Evolutionary conservation across 2,888 invertebrate species (phyloP), one percentile per base, ranked within the genome.

Genomic region (Amblyjoppa fuscipennis): DNA sequence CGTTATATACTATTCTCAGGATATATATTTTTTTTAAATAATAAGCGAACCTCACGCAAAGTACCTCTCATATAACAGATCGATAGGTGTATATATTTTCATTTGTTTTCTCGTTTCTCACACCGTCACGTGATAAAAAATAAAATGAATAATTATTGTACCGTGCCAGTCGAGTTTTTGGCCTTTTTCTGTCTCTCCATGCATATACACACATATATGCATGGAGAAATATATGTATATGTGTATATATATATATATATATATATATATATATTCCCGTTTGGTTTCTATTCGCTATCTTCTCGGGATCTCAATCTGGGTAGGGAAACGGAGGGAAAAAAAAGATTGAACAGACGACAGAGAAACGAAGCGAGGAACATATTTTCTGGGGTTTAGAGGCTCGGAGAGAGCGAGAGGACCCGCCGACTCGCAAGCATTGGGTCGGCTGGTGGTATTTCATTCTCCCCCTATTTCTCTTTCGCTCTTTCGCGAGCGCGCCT

Each of bases 361-460:
- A 88, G 89, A 90, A 89, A 88, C 86, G 87, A 45, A 56, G 70
- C 75, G 64, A 87, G 85, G 88, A 89, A 90, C 89, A 92, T 91
- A 91, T 92, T 92, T 91, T 88, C 90, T 92, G 89, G 88, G 92
- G 90, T 91, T 91, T 91, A 91, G 91, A 90, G 90, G 79, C 81
- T 79, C 87, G 75, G 87, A 85, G 83, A 75, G 87, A 69, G 45
- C 7, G 78, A 86, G 78, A 87, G 89, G 89, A 89, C 83, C 86
- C 81, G 78, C 73, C 78, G 68, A 86, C 85, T 87, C 83, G 75
- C 83, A 80, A 83, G 77, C 85, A 41, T 83, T n/a, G 76, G 85
- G 73, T 86, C 64, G 85, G 85, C 85, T 83, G 85, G 85, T 86
- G 85, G 85, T 86, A 86, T 86, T 86, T 86, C 83, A 86, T 83